Conservation (phyloP, 1,140 invertebrate genomes). For the Cydia splendana region DNA sequence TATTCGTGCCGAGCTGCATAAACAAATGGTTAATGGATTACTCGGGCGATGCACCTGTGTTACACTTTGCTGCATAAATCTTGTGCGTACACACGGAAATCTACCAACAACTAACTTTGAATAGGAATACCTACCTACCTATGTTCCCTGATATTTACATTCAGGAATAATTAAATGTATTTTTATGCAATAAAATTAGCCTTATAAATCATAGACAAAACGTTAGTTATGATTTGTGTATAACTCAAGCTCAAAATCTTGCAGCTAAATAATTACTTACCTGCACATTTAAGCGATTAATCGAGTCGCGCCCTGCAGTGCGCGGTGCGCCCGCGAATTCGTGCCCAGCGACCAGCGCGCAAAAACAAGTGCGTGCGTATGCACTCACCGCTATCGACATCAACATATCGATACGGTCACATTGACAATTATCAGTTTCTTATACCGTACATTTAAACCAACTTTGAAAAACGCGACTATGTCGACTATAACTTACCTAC, state of each 20-base stretch:
- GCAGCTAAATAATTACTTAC: not conserved
- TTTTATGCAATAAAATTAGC: no score
- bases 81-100: not conserved
- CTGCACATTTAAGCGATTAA: slow-evolving; percentile 13
- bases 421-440: not conserved
- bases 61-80: not conserved
- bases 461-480: not conserved
- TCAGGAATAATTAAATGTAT: no score
- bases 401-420: not conserved
- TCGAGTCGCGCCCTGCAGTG: not conserved
- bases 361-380: not conserved
- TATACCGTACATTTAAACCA: not conserved
- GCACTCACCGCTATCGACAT: not conserved
- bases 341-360: not conserved
- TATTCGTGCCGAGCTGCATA: slow-evolving; percentile 4
- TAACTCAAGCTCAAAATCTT: not conserved
- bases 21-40: slow-evolving; percentile 5
- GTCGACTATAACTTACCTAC: not conserved
- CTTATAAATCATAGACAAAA: no score
- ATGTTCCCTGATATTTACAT: not conserved
- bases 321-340: slow-evolving; percentile 10
- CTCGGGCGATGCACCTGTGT: not conserved
- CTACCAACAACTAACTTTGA: not conserved
- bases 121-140: not conserved
- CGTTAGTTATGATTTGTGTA: not conserved